phyloP scores from a whole-genome alignment of 2,113 vertebrate genomes.

The Myodes glareolus region DNA sequence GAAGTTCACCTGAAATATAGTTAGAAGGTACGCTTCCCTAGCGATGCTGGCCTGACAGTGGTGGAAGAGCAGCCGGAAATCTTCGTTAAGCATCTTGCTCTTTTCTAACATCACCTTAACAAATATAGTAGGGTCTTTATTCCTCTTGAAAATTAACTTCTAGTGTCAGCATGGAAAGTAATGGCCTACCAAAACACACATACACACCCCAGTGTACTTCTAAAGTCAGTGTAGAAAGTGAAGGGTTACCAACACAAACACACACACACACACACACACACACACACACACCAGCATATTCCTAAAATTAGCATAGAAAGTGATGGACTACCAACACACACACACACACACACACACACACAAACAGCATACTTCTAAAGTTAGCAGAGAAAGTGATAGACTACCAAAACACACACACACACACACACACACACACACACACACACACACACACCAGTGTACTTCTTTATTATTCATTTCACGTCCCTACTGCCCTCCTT shows the following conservation, averaged over 20 bases:
- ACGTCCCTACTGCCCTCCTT: background rate
- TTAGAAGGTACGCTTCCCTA: background rate
- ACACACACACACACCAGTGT: no score
- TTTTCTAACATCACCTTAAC: background rate
- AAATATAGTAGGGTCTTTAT: background rate
- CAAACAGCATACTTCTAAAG: no score
- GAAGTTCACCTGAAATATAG: background rate
- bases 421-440: no score
- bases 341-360: no score
- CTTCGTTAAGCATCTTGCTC: background rate
- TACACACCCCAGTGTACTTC: no score
- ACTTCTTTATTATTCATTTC: background rate
- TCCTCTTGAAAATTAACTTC: background rate
- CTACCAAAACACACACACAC: no score
- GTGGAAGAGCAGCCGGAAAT: background rate
- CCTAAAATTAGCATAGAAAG: background rate
- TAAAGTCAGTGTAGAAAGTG: background rate
- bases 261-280: no score
- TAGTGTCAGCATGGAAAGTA: background rate
- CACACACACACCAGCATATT: rapidly evolving
- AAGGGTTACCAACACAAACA: no score
- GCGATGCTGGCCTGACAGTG: background rate
- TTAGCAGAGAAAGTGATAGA: no score
- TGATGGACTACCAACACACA: no score
- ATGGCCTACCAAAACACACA: no score